Conservation (phyloP, 2,888 invertebrate genomes). For the Caenorhabditis parvicauda region DNA sequence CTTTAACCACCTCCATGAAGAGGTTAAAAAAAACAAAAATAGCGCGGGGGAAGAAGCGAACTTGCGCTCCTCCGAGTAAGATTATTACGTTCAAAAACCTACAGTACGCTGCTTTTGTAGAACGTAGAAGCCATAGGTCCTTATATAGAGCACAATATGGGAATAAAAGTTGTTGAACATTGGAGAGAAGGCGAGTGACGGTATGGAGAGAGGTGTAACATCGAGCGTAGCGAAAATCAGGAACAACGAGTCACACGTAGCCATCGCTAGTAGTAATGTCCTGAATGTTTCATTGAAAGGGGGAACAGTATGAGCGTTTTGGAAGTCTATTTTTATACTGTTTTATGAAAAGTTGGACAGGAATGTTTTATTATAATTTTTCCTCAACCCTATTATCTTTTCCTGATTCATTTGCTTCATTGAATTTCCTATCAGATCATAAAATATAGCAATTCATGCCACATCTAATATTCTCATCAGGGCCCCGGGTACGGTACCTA, state of each 20-base stretch:
- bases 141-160: constrained; percentile 52
- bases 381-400: too few relatives aligned
- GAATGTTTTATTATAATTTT: too few relatives aligned
- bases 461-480: too few relatives aligned
- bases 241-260: constrained; percentile 59
- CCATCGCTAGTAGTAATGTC: constrained; percentile 58
- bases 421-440: background rate
- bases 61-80: too few relatives aligned
- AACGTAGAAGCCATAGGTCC: constrained; percentile 61
- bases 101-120: constrained; percentile 62
- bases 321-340: too few relatives aligned
- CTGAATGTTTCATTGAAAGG: constrained; percentile 16
- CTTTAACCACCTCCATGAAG: background rate
- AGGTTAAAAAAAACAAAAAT: constrained; percentile 1
- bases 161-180: constrained; percentile 45
- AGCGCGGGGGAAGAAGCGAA: background rate
- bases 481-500: too few relatives aligned
- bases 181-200: constrained; percentile 41
- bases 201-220: constrained; percentile 48
- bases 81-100: constrained; percentile 19
- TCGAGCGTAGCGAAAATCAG: constrained; percentile 60
- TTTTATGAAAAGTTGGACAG: too few relatives aligned
- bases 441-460: background rate
- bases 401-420: too few relatives aligned
- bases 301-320: background rate